Conservation (phyloP, 2,888 invertebrate species). For the Eudemis profundana region DNA sequence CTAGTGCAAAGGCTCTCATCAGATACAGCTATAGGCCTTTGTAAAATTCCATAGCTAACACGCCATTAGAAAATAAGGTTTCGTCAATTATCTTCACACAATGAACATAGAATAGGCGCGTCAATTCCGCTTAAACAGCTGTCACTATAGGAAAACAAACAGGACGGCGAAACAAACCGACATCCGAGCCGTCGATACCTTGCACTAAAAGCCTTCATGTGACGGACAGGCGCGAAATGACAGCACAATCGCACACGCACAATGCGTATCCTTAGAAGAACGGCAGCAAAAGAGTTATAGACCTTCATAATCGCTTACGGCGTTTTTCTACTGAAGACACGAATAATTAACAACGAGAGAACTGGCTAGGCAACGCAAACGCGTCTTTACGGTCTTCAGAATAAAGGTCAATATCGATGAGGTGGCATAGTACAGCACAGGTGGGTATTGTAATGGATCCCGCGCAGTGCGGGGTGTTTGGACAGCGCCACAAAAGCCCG, state of each 20-base stretch:
- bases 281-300: background rate
- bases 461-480: slow-evolving; percentile 68
- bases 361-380: background rate
- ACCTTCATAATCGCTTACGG: background rate
- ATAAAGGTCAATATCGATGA: slow-evolving; percentile 9
- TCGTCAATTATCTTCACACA: slow-evolving; percentile 27
- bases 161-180: slow-evolving; percentile 10
- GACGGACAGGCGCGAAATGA: slow-evolving; percentile 49
- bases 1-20: too few species aligned
- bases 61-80: slow-evolving; percentile 29
- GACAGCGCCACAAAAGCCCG: slow-evolving; percentile 72
- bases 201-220: slow-evolving; percentile 53
- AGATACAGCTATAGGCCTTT: background rate
- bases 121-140: slow-evolving; percentile 38
- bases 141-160: slow-evolving; percentile 20
- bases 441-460: slow-evolving; percentile 59
- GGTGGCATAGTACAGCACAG: slow-evolving; percentile 24
- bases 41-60: background rate
- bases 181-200: slow-evolving; percentile 29
- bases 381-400: slow-evolving; percentile 4
- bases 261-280: slow-evolving; percentile 16
- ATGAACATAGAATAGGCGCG: slow-evolving; percentile 6
- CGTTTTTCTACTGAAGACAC: background rate
- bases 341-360: slow-evolving; percentile 15
- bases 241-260: slow-evolving; percentile 54